phyloP scores from a whole-genome alignment of 2,888 invertebrate genomes.

The Agrilus mali region DNA sequence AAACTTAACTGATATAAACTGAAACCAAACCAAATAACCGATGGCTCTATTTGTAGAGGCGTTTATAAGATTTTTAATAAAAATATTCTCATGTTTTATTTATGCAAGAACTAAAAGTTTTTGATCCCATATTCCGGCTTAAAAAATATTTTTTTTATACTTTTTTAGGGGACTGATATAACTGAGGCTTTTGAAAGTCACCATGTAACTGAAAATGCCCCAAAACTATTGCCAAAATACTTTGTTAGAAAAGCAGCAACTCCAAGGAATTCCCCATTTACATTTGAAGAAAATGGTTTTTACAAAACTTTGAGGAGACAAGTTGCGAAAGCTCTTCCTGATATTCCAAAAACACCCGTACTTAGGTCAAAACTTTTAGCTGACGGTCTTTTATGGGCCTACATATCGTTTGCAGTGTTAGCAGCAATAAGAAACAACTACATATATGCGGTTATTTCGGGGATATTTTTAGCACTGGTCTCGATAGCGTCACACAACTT shows the following conservation, averaged over 20 bases:
- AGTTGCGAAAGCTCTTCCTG: conserved; percentile 41
- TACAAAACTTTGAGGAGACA: conserved; percentile 52
- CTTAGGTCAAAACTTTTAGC: conserved; percentile 30
- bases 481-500: conserved; percentile 55
- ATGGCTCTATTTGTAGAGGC: no score
- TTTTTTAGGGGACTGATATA: conserved; percentile 1
- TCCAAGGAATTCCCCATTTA: conserved; percentile 56
- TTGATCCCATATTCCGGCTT: no score
- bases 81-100: no score
- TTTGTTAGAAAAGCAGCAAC: conserved; percentile 47
- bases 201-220: conserved; percentile 46
- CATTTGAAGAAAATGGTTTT: conserved; percentile 60
- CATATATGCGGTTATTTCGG: conserved; percentile 38
- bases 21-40: no score
- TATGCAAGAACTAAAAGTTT: no score
- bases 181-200: conserved; percentile 51
- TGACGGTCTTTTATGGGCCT: conserved; percentile 26
- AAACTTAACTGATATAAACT: no score
- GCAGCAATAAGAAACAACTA: conserved; percentile 29
- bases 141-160: no score
- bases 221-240: conserved; percentile 48
- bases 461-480: conserved; percentile 43
- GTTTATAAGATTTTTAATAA: no score
- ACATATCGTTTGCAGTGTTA: conserved; percentile 27
- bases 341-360: conserved; percentile 32